Evolutionary conservation across 2,888 invertebrate genomes (phyloP).

Genomic region (Callimorpha dominula): DNA sequence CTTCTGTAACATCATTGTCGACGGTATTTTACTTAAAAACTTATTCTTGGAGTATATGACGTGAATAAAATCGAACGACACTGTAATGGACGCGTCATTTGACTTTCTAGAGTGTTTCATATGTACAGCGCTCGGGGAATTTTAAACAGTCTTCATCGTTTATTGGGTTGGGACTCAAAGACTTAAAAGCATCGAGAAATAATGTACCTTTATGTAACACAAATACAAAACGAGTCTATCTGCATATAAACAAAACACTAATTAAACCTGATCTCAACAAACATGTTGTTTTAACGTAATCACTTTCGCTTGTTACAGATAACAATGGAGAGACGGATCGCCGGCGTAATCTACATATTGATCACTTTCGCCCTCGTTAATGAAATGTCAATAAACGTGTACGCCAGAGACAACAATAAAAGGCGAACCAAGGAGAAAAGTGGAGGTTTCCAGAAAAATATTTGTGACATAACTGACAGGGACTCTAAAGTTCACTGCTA

Average conservation of each 20-base stretch:
- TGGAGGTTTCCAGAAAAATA: conserved; percentile 84
- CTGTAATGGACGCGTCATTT: too few species aligned
- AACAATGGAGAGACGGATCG: conserved; percentile 77
- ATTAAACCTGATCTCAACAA: conserved; percentile 47
- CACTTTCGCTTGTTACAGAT: conserved; percentile 79
- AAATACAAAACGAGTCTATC: conserved; percentile 22
- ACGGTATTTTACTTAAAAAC: too few species aligned
- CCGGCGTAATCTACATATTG: conserved; percentile 76
- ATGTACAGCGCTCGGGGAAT: too few species aligned
- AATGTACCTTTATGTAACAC: conserved; percentile 14
- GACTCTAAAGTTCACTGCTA: conserved; percentile 89
- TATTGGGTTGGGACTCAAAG: background rate
- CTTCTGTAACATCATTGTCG: too few species aligned
- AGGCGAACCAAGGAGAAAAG: conserved; percentile 80
- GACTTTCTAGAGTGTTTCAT: too few species aligned
- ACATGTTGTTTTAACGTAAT: conserved; percentile 48
- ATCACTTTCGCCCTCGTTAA: conserved; percentile 80
- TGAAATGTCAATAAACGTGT: conserved; percentile 82
- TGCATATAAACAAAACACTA: conserved; percentile 34
- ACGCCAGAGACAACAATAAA: conserved; percentile 80
- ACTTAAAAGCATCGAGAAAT: background rate
- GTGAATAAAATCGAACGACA: too few species aligned
- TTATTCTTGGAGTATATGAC: too few species aligned
- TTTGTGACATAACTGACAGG: conserved; percentile 86
- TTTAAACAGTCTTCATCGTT: background rate